These are phyloP conservation scores for Manis javanica DNA, from an alignment of 2,797 vertebrate species.

Conservation along the genomic window DNA sequence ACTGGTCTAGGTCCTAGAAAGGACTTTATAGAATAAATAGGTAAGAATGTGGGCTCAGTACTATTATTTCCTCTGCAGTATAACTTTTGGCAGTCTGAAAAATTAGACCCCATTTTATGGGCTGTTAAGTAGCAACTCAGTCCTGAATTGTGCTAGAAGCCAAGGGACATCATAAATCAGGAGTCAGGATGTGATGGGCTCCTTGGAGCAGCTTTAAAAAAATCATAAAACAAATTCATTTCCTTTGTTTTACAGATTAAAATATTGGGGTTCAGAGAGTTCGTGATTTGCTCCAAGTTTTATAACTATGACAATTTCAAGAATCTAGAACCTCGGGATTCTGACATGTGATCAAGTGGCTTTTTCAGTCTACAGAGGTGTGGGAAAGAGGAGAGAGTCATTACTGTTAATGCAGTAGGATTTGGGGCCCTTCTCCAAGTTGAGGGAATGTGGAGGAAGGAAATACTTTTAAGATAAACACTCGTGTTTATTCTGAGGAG, in stretches of 20 bases:
- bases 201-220: background rate
- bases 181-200: background rate
- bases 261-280: background rate
- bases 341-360: background rate
- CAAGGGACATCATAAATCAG: background rate
- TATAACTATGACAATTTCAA: background rate
- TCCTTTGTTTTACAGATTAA: background rate
- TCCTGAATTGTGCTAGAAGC: conserved; percentile 5
- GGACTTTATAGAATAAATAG: background rate
- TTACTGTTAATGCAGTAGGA: background rate
- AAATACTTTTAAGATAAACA: background rate
- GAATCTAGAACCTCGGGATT: background rate
- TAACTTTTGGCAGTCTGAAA: conserved; percentile 16
- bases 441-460: background rate
- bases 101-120: background rate
- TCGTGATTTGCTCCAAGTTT: background rate
- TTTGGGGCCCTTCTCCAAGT: background rate
- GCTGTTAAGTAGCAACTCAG: background rate
- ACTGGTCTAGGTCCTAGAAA: background rate
- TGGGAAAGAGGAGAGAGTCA: background rate
- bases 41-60: background rate
- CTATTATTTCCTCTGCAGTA: background rate
- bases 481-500: background rate
- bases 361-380: background rate
- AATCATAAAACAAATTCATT: background rate